Evolutionary conservation across 2,797 vertebrate genomes (phyloP).

Genomic region (Falco cherrug): DNA sequence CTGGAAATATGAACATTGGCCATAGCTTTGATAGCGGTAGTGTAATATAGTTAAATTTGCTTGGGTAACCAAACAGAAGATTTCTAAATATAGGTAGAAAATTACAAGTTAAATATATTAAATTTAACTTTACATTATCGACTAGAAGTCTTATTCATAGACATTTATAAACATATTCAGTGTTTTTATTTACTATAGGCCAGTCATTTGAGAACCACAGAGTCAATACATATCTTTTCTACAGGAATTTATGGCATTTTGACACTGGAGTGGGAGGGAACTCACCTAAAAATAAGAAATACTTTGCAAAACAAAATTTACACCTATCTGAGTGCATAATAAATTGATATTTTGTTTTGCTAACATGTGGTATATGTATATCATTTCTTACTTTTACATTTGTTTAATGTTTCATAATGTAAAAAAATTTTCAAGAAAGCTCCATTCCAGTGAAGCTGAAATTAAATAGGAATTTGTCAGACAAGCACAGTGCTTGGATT

Average conservation of each 20-base stretch:
- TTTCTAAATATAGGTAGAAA: background rate
- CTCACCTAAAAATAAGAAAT: background rate
- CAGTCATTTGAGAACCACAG: background rate
- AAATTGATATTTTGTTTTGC: background rate
- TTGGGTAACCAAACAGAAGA: background rate
- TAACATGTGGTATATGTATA: background rate
- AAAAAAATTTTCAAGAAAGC: background rate
- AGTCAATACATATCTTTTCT: background rate
- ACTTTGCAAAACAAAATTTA: background rate
- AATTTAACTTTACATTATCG: background rate
- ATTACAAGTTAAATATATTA: background rate
- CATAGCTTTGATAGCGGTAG: background rate
- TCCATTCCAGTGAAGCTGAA: background rate
- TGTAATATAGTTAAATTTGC: background rate
- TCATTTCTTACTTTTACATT: background rate
- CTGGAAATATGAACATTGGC: background rate
- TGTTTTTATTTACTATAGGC: background rate
- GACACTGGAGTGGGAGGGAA: background rate
- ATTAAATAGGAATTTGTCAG: background rate
- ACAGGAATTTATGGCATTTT: background rate
- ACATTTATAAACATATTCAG: background rate
- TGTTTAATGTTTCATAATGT: background rate
- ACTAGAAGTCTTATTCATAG: background rate
- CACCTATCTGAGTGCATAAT: background rate
- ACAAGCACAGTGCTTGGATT: background rate